phyloP scores from a whole-genome alignment of 2,113 vertebrate species.

The Chaenocephalus aceratus region DNA sequence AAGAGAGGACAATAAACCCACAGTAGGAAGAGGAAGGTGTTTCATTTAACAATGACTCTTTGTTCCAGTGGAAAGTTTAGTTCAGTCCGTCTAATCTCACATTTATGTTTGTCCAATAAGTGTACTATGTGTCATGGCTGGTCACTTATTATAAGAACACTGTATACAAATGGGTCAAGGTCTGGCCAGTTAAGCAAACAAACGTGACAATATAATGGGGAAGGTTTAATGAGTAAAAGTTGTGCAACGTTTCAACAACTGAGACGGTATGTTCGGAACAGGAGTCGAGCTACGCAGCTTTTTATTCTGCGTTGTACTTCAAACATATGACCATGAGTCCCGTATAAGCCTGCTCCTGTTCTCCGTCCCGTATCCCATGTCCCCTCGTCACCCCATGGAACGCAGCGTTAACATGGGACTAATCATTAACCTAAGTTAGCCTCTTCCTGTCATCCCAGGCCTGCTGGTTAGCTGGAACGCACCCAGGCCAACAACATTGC shows the following conservation, averaged over 20 bases:
- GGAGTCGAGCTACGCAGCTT: background rate
- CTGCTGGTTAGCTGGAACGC: constrained; percentile 75
- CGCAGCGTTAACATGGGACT: constrained; percentile 80
- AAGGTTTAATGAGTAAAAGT: constrained; percentile 47
- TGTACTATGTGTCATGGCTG: constrained; percentile 24
- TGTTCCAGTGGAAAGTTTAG: constrained; percentile 17
- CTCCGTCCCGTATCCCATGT: constrained; percentile 69
- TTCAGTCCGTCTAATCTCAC: constrained; percentile 8
- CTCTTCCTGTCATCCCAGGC: constrained; percentile 70
- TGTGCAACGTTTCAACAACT: constrained; percentile 15
- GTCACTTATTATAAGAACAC: constrained; percentile 53
- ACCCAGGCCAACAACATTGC: constrained; percentile 71
- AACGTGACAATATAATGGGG: background rate
- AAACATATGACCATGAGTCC: constrained; percentile 10
- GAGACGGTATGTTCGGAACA: background rate
- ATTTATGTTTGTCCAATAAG: constrained; percentile 18
- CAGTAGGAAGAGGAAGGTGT: background rate
- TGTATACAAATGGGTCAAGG: constrained; percentile 43
- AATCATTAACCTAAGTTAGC: constrained; percentile 83
- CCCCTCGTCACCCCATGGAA: constrained; percentile 75
- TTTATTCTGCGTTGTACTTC: constrained; percentile 23
- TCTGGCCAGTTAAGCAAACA: constrained; percentile 60
- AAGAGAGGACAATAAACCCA: constrained; percentile 38
- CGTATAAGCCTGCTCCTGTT: constrained; percentile 24
- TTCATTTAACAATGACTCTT: constrained; percentile 7